These are phyloP conservation scores for Trichacis sp. DNA, from an alignment of 2,888 invertebrate species.

Conservation along the genomic window DNA sequence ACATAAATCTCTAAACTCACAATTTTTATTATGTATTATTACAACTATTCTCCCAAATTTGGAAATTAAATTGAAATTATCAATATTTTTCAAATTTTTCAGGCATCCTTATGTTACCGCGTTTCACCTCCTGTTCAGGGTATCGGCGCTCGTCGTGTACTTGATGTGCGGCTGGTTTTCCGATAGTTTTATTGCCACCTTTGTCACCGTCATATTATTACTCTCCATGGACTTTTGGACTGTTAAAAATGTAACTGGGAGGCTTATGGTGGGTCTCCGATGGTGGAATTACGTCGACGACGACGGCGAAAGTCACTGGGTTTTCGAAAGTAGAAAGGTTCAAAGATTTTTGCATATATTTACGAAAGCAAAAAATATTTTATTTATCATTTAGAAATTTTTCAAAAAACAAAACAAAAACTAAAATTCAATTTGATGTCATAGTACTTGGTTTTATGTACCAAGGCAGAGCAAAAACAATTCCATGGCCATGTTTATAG, in stretches of 20 bases:
- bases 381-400: too few relatives aligned
- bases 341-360: conserved; percentile 45
- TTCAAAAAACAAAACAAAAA: too few relatives aligned
- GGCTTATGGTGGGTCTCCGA: conserved; percentile 92
- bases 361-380: too few relatives aligned
- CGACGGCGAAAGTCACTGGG: conserved; percentile 97
- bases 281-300: conserved; percentile 99
- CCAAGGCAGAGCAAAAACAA: conserved; percentile 8
- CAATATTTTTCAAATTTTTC: conserved; percentile 66
- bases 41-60: too few relatives aligned
- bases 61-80: too few relatives aligned
- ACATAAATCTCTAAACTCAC: too few relatives aligned
- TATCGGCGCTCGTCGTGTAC: conserved; percentile 86
- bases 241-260: conserved; percentile 96
- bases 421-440: conserved; percentile 5
- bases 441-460: conserved; percentile 34
- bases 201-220: conserved; percentile 89
- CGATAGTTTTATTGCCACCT: conserved; percentile 94
- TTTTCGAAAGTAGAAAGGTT: conserved; percentile 95
- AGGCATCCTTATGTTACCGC: conserved; percentile 94
- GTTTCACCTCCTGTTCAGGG: conserved; percentile 91
- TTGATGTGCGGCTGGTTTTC: conserved; percentile 92
- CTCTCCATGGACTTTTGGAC: conserved; percentile 99
- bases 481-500: conserved; percentile 31
- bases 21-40: too few relatives aligned